phyloP scores from a whole-genome alignment of 2,888 invertebrate species.

The Hofmannophila pseudospretella region DNA sequence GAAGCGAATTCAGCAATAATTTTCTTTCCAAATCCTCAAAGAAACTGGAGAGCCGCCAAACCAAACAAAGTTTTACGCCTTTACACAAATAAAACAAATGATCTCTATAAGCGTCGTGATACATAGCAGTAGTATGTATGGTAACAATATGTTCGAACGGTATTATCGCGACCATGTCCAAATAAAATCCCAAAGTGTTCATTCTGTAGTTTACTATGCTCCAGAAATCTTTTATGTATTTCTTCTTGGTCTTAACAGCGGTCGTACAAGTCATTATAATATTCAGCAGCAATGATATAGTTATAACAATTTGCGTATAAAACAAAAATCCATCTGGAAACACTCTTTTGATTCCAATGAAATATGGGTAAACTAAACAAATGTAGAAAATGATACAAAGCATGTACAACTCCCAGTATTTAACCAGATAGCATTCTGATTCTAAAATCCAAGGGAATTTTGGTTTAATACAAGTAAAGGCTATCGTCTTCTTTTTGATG shows the following conservation, averaged over 20 bases:
- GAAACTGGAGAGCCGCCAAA: slow-evolving; percentile 67
- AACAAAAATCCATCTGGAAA: slow-evolving; percentile 58
- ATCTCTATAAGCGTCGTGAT: slow-evolving; percentile 53
- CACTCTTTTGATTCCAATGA: slow-evolving; percentile 53
- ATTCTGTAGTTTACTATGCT: slow-evolving; percentile 59
- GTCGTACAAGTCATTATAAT: slow-evolving; percentile 59
- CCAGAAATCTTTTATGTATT: slow-evolving; percentile 46
- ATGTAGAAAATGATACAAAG: slow-evolving; percentile 56
- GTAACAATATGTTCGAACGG: slow-evolving; percentile 69
- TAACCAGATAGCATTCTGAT: slow-evolving; percentile 57
- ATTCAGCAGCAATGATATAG: slow-evolving; percentile 58
- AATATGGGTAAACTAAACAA: slow-evolving; percentile 68
- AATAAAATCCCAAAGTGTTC: slow-evolving; percentile 67
- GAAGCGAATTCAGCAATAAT: slow-evolving; percentile 52
- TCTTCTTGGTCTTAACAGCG: slow-evolving; percentile 66
- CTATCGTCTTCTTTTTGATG: slow-evolving; percentile 49
- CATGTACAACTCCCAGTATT: slow-evolving; percentile 69
- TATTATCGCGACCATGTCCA: slow-evolving; percentile 67
- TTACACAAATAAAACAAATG: slow-evolving; percentile 70
- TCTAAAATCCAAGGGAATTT: slow-evolving; percentile 71
- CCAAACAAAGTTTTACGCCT: slow-evolving; percentile 70
- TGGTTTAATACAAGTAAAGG: slow-evolving; percentile 54
- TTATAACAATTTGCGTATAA: slow-evolving; percentile 54
- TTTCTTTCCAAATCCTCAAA: slow-evolving; percentile 63
- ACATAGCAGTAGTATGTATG: slow-evolving; percentile 47